A percentile compares a stretch with the other conserved stretches of the same genome.
phyloP scores from a whole-genome alignment of 2,888 invertebrate species.

The Synanthedon myopaeformis region DNA sequence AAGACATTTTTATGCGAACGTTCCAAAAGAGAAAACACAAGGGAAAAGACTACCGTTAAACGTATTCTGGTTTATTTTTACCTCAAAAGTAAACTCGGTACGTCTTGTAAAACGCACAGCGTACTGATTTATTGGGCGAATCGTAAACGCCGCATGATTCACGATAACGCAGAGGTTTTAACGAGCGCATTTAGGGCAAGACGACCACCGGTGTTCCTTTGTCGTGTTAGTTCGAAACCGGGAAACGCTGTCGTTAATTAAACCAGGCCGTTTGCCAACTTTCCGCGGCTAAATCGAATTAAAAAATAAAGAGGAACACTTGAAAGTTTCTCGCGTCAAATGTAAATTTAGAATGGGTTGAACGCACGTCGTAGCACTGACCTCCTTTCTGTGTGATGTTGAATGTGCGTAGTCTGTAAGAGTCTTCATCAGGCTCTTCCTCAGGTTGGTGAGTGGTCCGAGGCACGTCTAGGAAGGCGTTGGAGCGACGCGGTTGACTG shows the following conservation, averaged over 20 bases:
- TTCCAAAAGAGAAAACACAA: not conserved
- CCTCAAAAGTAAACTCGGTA: slow-evolving; percentile 43
- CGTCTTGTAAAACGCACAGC: slow-evolving; percentile 21
- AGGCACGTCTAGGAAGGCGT: slow-evolving; percentile 80
- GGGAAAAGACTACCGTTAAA: not conserved
- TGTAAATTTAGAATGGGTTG: slow-evolving; percentile 25
- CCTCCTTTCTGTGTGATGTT: slow-evolving; percentile 92
- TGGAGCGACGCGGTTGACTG: slow-evolving; percentile 72
- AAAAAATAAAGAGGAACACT: slow-evolving; percentile 33
- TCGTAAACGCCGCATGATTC: slow-evolving; percentile 50
- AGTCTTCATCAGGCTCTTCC: slow-evolving; percentile 83
- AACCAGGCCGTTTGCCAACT: slow-evolving; percentile 44
- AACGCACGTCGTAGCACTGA: slow-evolving; percentile 62
- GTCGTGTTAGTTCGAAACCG: slow-evolving; percentile 7
- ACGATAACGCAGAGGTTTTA: slow-evolving; percentile 35
- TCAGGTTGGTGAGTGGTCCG: slow-evolving; percentile 44
- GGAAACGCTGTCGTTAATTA: slow-evolving; percentile 16
- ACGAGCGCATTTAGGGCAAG: slow-evolving; percentile 30
- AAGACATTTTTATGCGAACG: not conserved
- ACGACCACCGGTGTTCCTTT: slow-evolving; percentile 1
- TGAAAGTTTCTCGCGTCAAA: slow-evolving; percentile 27
- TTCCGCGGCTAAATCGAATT: slow-evolving; percentile 33
- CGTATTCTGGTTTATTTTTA: slow-evolving; percentile 36
- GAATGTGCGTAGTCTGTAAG: slow-evolving; percentile 92
- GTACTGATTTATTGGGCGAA: slow-evolving; percentile 39